phyloP scores from a whole-genome alignment of 2,888 invertebrate species.

The Camptogramma bilineatum region DNA sequence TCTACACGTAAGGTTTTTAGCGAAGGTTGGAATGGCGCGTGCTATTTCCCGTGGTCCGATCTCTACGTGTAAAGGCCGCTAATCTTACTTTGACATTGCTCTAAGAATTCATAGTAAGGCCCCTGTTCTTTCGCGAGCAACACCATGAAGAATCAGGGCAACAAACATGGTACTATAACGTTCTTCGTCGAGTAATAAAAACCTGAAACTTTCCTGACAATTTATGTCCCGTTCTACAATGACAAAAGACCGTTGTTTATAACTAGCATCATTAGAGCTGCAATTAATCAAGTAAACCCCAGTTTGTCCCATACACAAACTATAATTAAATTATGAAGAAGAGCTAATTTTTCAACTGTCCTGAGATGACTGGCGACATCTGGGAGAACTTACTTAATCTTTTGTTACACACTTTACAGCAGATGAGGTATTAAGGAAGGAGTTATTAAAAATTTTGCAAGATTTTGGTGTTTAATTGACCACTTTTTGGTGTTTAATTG shows the following conservation, averaged over 20 bases:
- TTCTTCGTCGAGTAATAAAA: neutral
- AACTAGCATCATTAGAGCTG: constrained; percentile 29
- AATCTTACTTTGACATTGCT: no score
- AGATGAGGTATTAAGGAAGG: no score
- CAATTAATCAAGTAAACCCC: constrained; percentile 32
- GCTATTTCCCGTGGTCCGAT: no score
- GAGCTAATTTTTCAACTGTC: constrained; percentile 36
- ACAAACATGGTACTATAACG: neutral
- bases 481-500: no score
- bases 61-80: no score
- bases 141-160: no score
- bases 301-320: constrained; percentile 31
- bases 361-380: constrained; percentile 34
- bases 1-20: no score
- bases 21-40: no score
- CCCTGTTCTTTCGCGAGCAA: no score
- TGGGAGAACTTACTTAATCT: neutral
- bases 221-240: constrained; percentile 12
- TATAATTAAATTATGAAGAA: constrained; percentile 37
- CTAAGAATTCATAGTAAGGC: no score
- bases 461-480: no score
- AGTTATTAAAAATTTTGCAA: no score
- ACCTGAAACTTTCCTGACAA: constrained; percentile 3
- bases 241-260: constrained; percentile 31
- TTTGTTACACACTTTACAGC: neutral